Base-by-base conservation (phyloP, 2,888 invertebrate genomes). In the Tiliacea citrago region DNA sequence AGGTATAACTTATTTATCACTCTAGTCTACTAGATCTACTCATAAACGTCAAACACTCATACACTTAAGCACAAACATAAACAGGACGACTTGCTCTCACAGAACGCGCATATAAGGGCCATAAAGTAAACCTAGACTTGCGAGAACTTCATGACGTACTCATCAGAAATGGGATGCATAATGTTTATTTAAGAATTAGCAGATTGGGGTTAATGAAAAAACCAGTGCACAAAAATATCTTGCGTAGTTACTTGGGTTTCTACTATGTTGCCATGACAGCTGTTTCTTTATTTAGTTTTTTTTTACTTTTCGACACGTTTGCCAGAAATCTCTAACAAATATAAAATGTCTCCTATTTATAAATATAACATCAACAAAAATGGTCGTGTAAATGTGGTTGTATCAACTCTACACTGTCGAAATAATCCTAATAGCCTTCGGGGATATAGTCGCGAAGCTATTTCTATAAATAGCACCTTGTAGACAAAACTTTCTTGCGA, bases 31-130 rank as follows among this genome's bases (percentile, higher is more conserved):
- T 65, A 60, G 35, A 68, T 60, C 49, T 42, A 61, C 39, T 57
- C 51, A 66, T 79, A 66, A 53, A 62, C n/a, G 53, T 35, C 55
- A 70, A 53, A 82, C 57, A 70, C 18, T 57, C 2, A 42, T 47
- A 55, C n/a, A 24, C 65, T 66, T 9, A 21, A 82, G 53, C 24
- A 29, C 57, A 24, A 47, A 62, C 62, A 77, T 82, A 77, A 82
- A 77, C 69, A 47, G 5, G 24, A 39, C 2, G 35, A 35, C 35
- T 21, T 18, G 62, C 51, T 69, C 55, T 35, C 61, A 39, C 29
- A 1, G 42, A 57, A 76, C n/a, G 62, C 57, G 24, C 24, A 13
- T 62, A 47, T 16, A 55, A 58, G 29, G 18, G 6, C 8, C 51
- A 3, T 79, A 53, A 79, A 77, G 42, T 66, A 67, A 62, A 63